Evolutionary conservation across 2,797 vertebrate genomes (phyloP), one percentile per base, ranked within the genome.

Genomic region (Parauchenoglanis ngamensis): DNA sequence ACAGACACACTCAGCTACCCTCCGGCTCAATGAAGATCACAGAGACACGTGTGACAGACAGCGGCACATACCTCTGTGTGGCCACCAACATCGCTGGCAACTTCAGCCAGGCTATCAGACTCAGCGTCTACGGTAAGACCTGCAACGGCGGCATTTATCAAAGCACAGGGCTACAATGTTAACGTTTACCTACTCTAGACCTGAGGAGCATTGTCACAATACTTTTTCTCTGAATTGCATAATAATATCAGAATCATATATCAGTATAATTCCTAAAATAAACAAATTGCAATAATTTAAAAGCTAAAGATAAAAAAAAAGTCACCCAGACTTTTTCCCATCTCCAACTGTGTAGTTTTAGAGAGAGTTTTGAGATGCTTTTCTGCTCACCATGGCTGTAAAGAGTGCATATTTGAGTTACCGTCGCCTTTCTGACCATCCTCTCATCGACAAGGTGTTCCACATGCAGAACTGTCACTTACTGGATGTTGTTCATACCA

Each of bases 1-100:
- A 88, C 92, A 99, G 98, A 90, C 97, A 99, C 93, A 94, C 90
- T 35, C 97, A 97, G 92, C 96, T 98, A 44, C 92, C 97, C 87
- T 97, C 98, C 11, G 98, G 98, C 25, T 98, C 98, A 10, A 95
- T 99, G 97, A 98, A 95, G 94, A 97, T 99, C 92, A 93, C 94
- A 0, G 95, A 97, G 86, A 94, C 96, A 31, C 97, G 96, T 13
- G 90, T 97, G 90, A 96, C 97, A 87, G 98, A 99, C 92, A 94
- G 92, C 77, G 98, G 97, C 86, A 94, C 96, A 88, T 99, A 99
- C 90, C 91, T 97, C 88, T 99, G 98, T 86, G 95, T 98, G 21
- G 98, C 97, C 87, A 96, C 97, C 88, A 99, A 99, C 93, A 98
- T 99, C 90, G 98, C 98, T 70, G 98, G 98, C 73, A 99, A 99